Evolutionary conservation across 2,888 invertebrate species (phyloP).

Genomic region (Eutolmus rufibarbis): DNA sequence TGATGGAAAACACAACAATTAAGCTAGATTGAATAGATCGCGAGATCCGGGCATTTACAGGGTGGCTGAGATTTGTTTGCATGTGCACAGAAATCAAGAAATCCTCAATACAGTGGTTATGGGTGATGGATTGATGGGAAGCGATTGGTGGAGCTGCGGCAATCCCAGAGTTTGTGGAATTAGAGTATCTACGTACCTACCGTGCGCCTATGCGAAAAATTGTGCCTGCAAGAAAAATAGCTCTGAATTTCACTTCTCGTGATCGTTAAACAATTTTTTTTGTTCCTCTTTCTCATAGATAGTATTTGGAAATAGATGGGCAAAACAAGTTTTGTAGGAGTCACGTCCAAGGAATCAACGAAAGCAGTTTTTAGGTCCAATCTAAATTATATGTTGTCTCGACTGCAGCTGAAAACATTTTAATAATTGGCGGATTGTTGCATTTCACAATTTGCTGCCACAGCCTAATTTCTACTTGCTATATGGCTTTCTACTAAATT

Average conservation of each 20-base stretch:
- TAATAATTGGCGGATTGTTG: neutral
- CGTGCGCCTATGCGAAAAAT: neutral
- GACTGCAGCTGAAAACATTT: neutral
- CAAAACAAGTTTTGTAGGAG: neutral
- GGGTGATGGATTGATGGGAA: neutral
- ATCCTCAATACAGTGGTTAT: neutral
- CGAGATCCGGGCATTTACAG: neutral
- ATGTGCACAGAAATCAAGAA: neutral
- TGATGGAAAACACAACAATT: neutral
- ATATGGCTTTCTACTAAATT: neutral
- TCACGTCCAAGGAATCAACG: neutral
- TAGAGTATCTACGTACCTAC: neutral
- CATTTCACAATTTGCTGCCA: neutral
- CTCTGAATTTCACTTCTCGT: neutral
- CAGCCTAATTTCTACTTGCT: neutral
- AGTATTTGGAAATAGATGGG: neutral
- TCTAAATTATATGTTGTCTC: neutral
- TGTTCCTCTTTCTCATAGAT: neutral
- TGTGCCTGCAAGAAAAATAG: neutral
- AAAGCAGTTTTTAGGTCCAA: neutral
- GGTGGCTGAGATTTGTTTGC: neutral
- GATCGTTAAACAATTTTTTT: neutral
- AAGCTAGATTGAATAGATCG: neutral
- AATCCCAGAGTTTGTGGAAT: neutral
- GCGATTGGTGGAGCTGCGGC: neutral